phyloP scores from a whole-genome alignment of 2,888 invertebrate species.

The Cantharis lateralis region DNA sequence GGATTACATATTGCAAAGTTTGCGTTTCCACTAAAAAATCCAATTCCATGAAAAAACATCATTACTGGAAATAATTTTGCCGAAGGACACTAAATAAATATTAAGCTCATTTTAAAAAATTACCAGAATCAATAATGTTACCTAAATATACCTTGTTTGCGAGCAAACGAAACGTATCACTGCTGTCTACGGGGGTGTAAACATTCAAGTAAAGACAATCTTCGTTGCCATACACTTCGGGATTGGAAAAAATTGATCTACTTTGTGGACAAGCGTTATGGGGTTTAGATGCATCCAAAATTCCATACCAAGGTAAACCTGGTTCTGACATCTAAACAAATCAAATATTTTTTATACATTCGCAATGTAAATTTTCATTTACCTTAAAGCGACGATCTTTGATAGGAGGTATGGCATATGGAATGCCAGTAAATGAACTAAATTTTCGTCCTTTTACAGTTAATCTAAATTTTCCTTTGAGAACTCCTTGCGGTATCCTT shows the following conservation, averaged over 20 bases:
- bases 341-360: not conserved
- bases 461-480: not conserved
- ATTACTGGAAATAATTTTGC: conserved; percentile 64
- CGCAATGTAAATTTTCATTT: not conserved
- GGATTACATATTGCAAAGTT: conserved; percentile 71
- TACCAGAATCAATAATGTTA: not conserved
- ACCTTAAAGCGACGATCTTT: conserved; percentile 1
- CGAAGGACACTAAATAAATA: not conserved
- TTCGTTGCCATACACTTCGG: conserved; percentile 68
- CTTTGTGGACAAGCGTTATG: conserved; percentile 77
- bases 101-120: not conserved
- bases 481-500: not conserved
- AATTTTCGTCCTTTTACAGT: not conserved
- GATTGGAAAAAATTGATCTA: not conserved
- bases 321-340: conserved; percentile 66
- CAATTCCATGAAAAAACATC: conserved; percentile 77
- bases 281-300: conserved; percentile 66
- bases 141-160: not conserved
- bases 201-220: conserved; percentile 85
- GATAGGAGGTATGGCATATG: conserved; percentile 14
- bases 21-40: conserved; percentile 74
- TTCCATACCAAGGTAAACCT: conserved; percentile 65
- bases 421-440: conserved; percentile 14
- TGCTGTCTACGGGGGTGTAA: conserved; percentile 60
- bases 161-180: not conserved